Base-by-base conservation (phyloP, 2,113 vertebrate genomes). In the Syngnathoides biaculeatus region DNA sequence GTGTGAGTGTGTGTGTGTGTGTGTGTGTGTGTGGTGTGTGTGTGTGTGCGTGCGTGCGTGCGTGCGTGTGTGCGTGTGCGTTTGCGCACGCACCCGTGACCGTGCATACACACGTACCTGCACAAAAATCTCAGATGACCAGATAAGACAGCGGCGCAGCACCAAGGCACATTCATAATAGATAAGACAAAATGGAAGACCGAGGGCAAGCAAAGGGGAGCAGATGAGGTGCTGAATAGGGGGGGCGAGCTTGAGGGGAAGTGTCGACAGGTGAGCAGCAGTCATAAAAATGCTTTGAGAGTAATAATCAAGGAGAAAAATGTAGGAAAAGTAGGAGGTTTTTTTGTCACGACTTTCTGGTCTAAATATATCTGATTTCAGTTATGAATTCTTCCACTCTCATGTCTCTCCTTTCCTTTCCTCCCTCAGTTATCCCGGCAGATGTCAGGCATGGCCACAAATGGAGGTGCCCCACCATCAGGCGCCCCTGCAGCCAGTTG, bases 371-470 rank as follows among this genome's bases (percentile, higher is more conserved):
- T 43, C 15, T 48, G 48, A 7, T 50, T 53, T 53, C 24, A 53
- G n/a, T 24, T 45, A 15, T 56, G 26, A 27, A 27, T 27, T 47
- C 30, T 24, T 35, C 30, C 30, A 35, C 30, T 35, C 30, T 35
- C 30, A 6, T 53, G 15, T 62, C 4, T 19, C 4, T n/a, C 61
- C 10, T 19, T 26, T 70, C 17, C 64, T 58, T n/a, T 45, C 64
- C 64, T 76, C 84, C 74, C 73, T 22, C 91, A 98, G 96, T 91
- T 98, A 94, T 97, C 93, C 84, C 97, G 96, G 88, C 96, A 98
- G 78, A 95, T 98, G 95, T 93, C 95, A 14, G 93, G 93, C 57
- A 91, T 98, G 93, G 92, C 86, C 11, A 78, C 97, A 78, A 88
- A 86, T 43, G 91, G 91, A 8, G 84, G 88, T 5, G 86, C 91